These are phyloP conservation scores for Myiozetetes cayanensis DNA, from an alignment of 2,113 vertebrate genomes.

Conservation along the genomic window DNA sequence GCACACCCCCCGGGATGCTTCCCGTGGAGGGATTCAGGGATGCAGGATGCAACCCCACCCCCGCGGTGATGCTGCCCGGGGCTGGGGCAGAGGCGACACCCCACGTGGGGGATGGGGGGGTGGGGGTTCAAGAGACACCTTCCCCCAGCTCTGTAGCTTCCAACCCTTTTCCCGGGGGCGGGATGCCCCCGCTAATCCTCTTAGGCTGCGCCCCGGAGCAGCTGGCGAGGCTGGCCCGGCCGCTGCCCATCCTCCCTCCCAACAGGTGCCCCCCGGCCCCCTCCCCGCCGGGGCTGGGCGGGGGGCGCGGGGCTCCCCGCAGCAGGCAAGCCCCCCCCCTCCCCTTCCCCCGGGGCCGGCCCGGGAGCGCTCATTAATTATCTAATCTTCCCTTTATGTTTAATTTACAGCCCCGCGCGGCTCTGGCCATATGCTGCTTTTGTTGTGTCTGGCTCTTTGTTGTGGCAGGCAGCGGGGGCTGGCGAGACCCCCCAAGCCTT, in stretches of 20 bases:
- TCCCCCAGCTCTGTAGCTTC: neutral
- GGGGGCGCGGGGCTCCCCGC: neutral
- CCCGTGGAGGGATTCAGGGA: neutral
- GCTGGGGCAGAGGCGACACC: neutral
- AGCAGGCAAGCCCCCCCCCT: neutral
- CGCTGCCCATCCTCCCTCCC: conserved; percentile 9
- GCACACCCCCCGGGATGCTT: neutral
- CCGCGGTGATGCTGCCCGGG: neutral
- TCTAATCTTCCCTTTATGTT: conserved; percentile 88
- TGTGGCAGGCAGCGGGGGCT: conserved; percentile 57
- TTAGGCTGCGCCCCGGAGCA: conserved; percentile 39
- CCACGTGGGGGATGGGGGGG: neutral
- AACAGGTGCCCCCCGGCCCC: conserved; percentile 42
- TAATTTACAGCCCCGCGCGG: conserved; percentile 84
- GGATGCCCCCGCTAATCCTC: conserved; percentile 15
- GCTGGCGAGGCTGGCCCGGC: conserved; percentile 8
- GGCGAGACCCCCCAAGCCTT: too few relatives aligned
- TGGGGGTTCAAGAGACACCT: neutral
- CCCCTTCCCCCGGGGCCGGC: conserved; percentile 22
- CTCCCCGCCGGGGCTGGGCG: neutral
- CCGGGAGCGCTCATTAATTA: conserved; percentile 80
- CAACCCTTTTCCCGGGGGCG: neutral
- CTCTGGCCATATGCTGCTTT: conserved; percentile 85
- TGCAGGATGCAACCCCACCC: neutral
- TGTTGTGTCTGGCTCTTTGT: conserved; percentile 78